Base-by-base conservation (phyloP, 2,888 invertebrate genomes). In the Mesorhabditis belari region DNA sequence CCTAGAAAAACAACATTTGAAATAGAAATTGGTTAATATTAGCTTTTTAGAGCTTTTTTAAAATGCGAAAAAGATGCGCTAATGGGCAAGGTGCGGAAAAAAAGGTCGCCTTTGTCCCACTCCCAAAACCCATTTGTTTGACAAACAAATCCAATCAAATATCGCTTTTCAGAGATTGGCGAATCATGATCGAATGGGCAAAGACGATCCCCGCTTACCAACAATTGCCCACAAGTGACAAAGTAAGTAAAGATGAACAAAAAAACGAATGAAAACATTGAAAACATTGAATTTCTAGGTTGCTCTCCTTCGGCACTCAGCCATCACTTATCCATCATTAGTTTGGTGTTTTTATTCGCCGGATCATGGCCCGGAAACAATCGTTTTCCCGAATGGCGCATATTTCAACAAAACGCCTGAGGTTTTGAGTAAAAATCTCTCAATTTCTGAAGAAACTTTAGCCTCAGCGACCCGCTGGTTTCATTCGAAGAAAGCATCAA, bases 131-230 rank as follows among this genome's bases (percentile, higher is more conserved):
- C n/a, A n/a, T n/a, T n/a, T n/a, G n/a, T n/a, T n/a, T n/a, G n/a
- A n/a, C n/a, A n/a, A n/a, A n/a, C n/a, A 23, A 58, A 19, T 17
- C n/a, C 29, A 25, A 55, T 27, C 25, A 49, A 28, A 27, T 21
- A 58, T 35, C 21, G 17, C 35, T 27, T 56, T 52, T 49, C 49
- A 50, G 58, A 27, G 73, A 72, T 56, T 72, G 72, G 72, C 66
- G 71, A 52, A 72, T 79, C 19, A 79, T 80, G 79, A 78, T 80
- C 56, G 79, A 79, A 57, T 79, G 79, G 79, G 78, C 79, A 5
- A 79, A 79, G 64, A 79, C 75, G 12, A 65, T 79, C 9, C 71
- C 73, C 2, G 75, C 71, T 27, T 79, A 77, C 55, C 67, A 73
- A 49, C 49, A 53, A 5, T 60, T 79, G 12, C 61, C 67, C 5